Conservation (phyloP, 2,113 vertebrate genomes). For the Phodopus roborovskii region DNA sequence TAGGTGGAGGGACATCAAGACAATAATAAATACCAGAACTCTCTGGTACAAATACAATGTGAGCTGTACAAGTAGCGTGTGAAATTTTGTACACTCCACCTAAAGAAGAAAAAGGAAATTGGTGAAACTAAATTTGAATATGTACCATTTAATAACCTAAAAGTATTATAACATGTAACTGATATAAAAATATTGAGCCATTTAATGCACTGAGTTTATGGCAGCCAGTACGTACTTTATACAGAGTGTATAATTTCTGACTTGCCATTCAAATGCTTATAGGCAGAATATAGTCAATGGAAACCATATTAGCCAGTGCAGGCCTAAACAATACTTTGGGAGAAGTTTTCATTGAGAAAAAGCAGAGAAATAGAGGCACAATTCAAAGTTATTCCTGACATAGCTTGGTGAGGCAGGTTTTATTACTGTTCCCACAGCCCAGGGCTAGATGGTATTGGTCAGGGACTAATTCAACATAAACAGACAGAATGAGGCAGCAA, state of each 20-base stretch:
- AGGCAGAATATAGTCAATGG: not conserved
- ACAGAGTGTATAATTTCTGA: not conserved
- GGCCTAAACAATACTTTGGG: not conserved
- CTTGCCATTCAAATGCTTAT: not conserved
- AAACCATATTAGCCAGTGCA: not conserved
- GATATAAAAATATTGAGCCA: not conserved
- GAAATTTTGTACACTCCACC: not conserved
- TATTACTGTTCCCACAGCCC: not conserved
- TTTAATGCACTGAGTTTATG: not conserved
- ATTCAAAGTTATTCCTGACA: not conserved
- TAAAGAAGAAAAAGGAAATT: slow-evolving; percentile 33
- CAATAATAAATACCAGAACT: not conserved
- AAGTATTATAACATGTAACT: not conserved
- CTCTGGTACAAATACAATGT: not conserved
- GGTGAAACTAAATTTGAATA: slow-evolving; percentile 21
- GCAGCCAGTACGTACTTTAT: not conserved
- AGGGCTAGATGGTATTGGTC: not conserved
- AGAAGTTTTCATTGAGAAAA: not conserved
- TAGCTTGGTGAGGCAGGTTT: not conserved
- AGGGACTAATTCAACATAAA: not conserved
- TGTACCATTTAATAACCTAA: not conserved
- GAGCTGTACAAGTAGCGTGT: not conserved
- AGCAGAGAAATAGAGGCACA: not conserved
- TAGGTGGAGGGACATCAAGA: not conserved
- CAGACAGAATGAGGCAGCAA: not conserved